Conservation (phyloP, 2,797 vertebrate genomes). For the Staurois parvus region DNA sequence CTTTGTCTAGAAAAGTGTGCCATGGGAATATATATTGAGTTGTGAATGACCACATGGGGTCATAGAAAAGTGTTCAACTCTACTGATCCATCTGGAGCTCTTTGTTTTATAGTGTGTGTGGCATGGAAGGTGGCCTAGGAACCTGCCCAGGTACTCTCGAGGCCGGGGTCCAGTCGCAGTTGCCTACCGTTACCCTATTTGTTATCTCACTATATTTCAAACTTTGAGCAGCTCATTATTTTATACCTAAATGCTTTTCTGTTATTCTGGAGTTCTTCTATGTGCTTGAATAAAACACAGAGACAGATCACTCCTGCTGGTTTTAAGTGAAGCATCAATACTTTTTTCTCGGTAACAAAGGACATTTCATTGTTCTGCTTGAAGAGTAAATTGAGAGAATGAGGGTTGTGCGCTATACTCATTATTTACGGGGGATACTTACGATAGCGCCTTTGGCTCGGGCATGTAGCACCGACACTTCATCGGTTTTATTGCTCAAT, state of each 20-base stretch:
- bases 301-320: neutral
- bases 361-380: conserved; percentile 45
- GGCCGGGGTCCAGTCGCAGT: neutral
- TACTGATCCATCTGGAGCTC: no score
- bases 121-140: neutral
- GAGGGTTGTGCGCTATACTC: conserved; percentile 10
- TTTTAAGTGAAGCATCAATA: neutral
- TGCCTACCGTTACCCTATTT: neutral
- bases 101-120: no score
- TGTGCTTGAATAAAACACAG: conserved; percentile 33
- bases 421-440: conserved; percentile 54
- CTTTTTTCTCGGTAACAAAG: conserved; percentile 16
- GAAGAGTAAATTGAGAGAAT: conserved; percentile 30
- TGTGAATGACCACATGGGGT: no score
- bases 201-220: no score
- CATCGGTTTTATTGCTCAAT: conserved; percentile 49
- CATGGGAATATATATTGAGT: no score
- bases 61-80: no score
- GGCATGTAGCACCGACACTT: conserved; percentile 42
- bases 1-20: no score
- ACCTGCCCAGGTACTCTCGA: neutral
- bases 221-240: no score
- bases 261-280: neutral
- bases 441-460: conserved; percentile 46
- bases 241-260: neutral